Evolutionary conservation across 2,797 vertebrate species (phyloP).

Genomic region (Rallus crepitans): DNA sequence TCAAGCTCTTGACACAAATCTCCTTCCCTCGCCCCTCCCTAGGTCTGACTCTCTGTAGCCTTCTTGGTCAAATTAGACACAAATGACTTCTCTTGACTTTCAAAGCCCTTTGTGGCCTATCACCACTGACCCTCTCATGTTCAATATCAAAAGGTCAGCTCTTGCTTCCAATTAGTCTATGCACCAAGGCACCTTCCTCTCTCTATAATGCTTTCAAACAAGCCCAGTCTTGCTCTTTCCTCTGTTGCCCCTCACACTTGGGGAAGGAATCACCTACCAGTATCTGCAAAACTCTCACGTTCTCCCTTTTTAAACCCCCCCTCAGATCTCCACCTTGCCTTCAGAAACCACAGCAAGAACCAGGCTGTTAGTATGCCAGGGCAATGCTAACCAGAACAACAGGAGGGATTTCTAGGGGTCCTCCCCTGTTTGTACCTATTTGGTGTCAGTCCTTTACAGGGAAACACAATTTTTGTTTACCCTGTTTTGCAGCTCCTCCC

Average conservation of each 20-base stretch:
- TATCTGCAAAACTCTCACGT: not conserved
- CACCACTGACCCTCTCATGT: conserved; percentile 60
- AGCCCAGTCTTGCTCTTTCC: conserved; percentile 23
- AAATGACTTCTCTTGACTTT: conserved; percentile 59
- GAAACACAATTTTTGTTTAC: not conserved
- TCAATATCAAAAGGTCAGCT: conserved; percentile 58
- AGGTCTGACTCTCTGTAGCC: conserved; percentile 30
- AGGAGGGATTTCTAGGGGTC: not conserved
- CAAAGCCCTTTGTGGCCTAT: conserved; percentile 59
- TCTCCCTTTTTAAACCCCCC: not conserved
- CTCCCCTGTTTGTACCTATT: not conserved
- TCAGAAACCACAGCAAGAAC: not conserved
- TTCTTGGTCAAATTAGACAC: conserved; percentile 52
- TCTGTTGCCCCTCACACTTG: conserved; percentile 8
- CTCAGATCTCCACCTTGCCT: conserved; percentile 14
- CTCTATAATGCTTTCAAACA: conserved; percentile 38
- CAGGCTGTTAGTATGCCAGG: not conserved
- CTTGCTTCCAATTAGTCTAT: conserved; percentile 61
- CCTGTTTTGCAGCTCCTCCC: not conserved
- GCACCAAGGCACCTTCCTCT: conserved; percentile 34
- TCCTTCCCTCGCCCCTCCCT: conserved; percentile 6
- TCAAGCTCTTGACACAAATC: conserved; percentile 33
- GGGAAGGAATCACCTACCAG: conserved; percentile 16
- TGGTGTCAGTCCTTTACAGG: not conserved
- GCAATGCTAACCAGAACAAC: not conserved